These are phyloP conservation scores for Noturus placidus DNA, from an alignment of 2,113 vertebrate species.

Conservation along the genomic window DNA sequence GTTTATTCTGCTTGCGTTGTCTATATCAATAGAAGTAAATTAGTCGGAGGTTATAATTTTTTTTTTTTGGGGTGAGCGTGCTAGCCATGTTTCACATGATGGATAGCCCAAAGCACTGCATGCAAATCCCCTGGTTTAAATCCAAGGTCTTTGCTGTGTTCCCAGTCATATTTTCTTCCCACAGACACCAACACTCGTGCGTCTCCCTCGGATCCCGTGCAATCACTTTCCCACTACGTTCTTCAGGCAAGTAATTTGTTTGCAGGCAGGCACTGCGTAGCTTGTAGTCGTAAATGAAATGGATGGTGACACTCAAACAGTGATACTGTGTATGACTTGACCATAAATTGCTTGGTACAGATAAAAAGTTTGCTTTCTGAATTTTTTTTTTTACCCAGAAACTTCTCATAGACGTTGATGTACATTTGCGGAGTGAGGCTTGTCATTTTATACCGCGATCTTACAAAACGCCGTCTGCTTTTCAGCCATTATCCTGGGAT, in stretches of 20 bases:
- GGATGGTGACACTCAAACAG: neutral
- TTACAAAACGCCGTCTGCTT: neutral
- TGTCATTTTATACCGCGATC: neutral
- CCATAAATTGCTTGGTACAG: neutral
- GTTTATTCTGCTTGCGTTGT: neutral
- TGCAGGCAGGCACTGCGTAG: neutral
- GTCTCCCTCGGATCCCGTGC: neutral
- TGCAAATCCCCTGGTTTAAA: neutral
- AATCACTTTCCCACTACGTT: slow-evolving; percentile 5
- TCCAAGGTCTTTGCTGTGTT: neutral
- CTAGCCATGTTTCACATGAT: neutral
- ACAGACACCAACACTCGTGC: neutral
- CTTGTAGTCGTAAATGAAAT: slow-evolving; percentile 19
- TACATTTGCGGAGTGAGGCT: neutral
- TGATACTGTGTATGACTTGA: neutral
- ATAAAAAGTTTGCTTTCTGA: neutral
- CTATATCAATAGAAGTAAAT: neutral
- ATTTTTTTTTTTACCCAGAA: neutral
- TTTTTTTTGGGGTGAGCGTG: neutral
- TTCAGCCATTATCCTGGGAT: neutral
- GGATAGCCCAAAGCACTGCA: neutral
- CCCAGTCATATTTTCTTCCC: slow-evolving; percentile 9
- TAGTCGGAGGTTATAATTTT: neutral
- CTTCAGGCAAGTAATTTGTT: slow-evolving; percentile 21
- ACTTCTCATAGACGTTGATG: neutral